phyloP scores from a whole-genome alignment of 1,140 invertebrate species.

The Drosophila orosa region DNA sequence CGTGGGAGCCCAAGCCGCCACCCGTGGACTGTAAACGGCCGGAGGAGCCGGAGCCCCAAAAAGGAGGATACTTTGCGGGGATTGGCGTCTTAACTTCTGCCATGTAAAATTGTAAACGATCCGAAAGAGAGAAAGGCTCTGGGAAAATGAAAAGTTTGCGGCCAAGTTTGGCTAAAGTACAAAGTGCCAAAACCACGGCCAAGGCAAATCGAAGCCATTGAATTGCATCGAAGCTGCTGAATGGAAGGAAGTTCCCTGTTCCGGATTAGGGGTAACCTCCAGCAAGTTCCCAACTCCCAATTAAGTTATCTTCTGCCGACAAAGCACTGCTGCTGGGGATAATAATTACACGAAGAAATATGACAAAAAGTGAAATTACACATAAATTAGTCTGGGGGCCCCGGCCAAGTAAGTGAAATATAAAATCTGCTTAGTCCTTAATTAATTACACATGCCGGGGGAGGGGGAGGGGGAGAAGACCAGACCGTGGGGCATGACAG shows the following conservation, averaged over 20 bases:
- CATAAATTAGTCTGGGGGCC: slow-evolving; percentile 42
- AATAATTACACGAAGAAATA: slow-evolving; percentile 36
- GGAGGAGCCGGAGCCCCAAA: slow-evolving; percentile 8
- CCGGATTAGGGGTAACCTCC: not conserved
- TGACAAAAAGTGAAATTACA: slow-evolving; percentile 21
- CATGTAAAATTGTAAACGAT: slow-evolving; percentile 48
- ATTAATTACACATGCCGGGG: slow-evolving; percentile 64
- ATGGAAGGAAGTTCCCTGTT: slow-evolving; percentile 7
- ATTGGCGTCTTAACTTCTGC: slow-evolving; percentile 56
- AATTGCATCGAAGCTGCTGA: slow-evolving; percentile 22
- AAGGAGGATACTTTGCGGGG: slow-evolving; percentile 17
- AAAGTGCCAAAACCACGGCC: slow-evolving; percentile 36
- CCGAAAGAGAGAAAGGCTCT: not conserved
- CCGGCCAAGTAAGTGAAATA: slow-evolving; percentile 37
- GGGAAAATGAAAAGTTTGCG: slow-evolving; percentile 44
- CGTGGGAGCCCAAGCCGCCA: not conserved
- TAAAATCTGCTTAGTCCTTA: slow-evolving; percentile 58
- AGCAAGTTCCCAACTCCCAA: slow-evolving; percentile 5
- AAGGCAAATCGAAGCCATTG: slow-evolving; percentile 40
- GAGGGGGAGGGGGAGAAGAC: not conserved
- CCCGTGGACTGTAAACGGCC: slow-evolving; percentile 11
- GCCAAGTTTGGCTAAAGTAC: slow-evolving; percentile 34
- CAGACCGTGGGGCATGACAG: slow-evolving; percentile 26
- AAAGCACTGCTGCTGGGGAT: slow-evolving; percentile 17
- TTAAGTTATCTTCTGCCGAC: slow-evolving; percentile 33